phyloP scores from a whole-genome alignment of 1,140 invertebrate species.

The Drosophila orena region DNA sequence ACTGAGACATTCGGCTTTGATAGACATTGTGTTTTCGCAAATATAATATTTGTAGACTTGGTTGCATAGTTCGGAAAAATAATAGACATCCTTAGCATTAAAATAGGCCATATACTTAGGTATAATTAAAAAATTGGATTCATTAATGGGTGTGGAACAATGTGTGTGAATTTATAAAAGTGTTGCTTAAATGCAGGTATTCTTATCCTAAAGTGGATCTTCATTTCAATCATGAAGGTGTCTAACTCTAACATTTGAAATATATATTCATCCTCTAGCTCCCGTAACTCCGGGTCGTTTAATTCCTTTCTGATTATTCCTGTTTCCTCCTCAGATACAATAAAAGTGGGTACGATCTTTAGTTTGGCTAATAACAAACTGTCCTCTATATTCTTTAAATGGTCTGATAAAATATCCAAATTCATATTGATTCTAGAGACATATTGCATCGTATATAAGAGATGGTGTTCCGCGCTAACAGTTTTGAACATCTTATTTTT shows the following conservation, averaged over 20 bases:
- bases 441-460: neutral
- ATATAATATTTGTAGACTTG: too few relatives aligned
- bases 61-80: neutral
- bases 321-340: neutral
- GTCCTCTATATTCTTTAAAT: neutral
- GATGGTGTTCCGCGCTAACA: neutral
- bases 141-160: neutral
- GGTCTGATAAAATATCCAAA: neutral
- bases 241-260: neutral
- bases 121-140: neutral
- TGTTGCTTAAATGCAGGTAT: neutral
- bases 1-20: too few relatives aligned
- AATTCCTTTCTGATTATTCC: neutral
- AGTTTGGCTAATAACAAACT: neutral
- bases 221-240: neutral
- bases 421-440: neutral
- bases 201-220: neutral
- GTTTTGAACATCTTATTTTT: neutral
- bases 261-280: neutral
- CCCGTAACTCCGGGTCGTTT: neutral
- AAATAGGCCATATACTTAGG: neutral
- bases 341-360: constrained; percentile 2
- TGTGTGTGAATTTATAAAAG: neutral
- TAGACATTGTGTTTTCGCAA: too few relatives aligned
- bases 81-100: neutral